These are phyloP conservation scores for Varanus komodoensis DNA, from an alignment of 2,113 vertebrate species.

Conservation along the genomic window DNA sequence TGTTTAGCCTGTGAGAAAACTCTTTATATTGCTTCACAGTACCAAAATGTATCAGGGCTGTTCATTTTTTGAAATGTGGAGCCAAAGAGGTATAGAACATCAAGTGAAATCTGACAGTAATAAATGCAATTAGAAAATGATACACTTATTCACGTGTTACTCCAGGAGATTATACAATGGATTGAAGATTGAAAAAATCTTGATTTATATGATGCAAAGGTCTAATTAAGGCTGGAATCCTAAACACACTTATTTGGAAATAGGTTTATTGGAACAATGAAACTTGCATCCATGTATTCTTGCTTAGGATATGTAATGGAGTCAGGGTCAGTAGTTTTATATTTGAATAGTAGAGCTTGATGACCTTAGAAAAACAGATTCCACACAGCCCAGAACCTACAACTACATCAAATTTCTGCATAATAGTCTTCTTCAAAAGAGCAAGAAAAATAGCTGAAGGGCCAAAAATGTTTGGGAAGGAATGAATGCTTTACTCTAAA, in stretches of 20 bases:
- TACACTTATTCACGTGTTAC: neutral
- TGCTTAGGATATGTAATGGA: neutral
- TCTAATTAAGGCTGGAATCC: neutral
- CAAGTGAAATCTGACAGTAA: neutral
- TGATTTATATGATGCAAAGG: neutral
- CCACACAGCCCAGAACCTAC: neutral
- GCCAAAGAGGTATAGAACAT: neutral
- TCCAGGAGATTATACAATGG: neutral
- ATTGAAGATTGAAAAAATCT: neutral
- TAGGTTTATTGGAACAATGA: neutral
- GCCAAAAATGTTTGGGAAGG: conserved; percentile 1
- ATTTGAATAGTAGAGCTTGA: too few species aligned
- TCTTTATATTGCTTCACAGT: too few species aligned
- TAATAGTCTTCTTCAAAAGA: neutral
- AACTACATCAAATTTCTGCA: neutral
- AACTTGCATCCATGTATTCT: neutral
- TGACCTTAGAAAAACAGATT: neutral
- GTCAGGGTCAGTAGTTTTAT: neutral
- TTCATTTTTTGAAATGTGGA: neutral
- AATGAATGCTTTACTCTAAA: neutral
- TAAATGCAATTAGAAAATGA: neutral
- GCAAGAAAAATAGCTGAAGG: neutral
- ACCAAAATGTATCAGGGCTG: neutral
- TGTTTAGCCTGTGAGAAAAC: too few species aligned
- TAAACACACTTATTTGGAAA: neutral